Base-by-base conservation (phyloP, 2,797 vertebrate species). In the Austrolebias charrua region DNA sequence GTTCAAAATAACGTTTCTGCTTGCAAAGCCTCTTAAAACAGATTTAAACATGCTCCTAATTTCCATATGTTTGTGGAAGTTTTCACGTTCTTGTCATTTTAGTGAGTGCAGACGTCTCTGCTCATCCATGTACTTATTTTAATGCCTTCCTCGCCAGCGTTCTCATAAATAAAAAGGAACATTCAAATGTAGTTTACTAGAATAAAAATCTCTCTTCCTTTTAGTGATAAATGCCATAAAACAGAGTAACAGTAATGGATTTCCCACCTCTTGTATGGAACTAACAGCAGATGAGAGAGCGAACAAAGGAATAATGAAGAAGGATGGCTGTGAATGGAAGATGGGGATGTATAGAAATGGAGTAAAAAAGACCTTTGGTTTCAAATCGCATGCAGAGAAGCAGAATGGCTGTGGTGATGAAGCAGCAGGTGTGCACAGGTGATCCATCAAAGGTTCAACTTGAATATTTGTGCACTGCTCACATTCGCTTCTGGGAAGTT, bases 401-500 rank as follows among this genome's bases (percentile, higher is more conserved):
- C 19, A 63, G 61, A 58, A 33, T 54, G 61, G 55, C 24, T 57
- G 45, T 43, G 20, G 60, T 56, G 63, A 76, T 60, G 66, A 83
- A 83, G 60, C 62, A 64, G 50, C 33, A 52, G 44, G 40, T 53
- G 63, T 48, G 7, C 63, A 53, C 31, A 61, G 81, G 69, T 85
- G 66, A 80, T 65, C 60, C 66, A 76, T 87, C 83, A 81, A 78
- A 79, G 70, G 47, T 47, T 59, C 20, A 48, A 57, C 68, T 50
- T 73, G 42, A 45, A 71, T 69, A 59, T 67, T 55, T 69, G 66
- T 68, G 72, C 67, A 64, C 58, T 31, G 60, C 51, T 63, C 57
- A 55, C 5, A 11, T 60, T 68, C 66, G 65, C 76, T 79, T 86
- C 68, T 69, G 53, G 78, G 79, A 76, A 83, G 83, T 71, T 10